Evolutionary conservation across 2,113 vertebrate genomes (phyloP).

Genomic region (Diphyllodes magnificus): DNA sequence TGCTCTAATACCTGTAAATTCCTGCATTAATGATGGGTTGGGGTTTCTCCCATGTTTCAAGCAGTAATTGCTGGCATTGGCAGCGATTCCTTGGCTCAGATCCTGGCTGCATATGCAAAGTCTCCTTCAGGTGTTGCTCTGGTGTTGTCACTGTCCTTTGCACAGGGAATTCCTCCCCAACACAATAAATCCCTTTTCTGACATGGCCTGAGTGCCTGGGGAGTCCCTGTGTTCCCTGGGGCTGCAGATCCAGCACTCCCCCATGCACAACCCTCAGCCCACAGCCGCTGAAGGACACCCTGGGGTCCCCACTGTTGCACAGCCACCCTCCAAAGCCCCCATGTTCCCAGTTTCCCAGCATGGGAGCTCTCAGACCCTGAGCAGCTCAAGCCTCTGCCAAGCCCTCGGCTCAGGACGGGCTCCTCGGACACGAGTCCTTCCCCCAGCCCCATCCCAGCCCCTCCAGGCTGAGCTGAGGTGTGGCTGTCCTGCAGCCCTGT

Average conservation of each 20-base stretch:
- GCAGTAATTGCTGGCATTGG: not conserved
- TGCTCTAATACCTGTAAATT: not conserved
- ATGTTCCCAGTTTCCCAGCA: not conserved
- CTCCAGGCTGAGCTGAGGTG: not conserved
- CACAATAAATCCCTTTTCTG: not conserved
- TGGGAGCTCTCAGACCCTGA: rapidly evolving
- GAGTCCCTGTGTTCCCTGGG: not conserved
- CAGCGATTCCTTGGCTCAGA: not conserved
- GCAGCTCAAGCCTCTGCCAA: not conserved
- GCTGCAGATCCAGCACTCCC: not conserved
- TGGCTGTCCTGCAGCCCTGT: not conserved
- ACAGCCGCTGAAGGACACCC: not conserved
- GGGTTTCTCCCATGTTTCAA: not conserved
- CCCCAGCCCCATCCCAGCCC: not conserved
- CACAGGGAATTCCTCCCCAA: not conserved
- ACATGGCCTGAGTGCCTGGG: not conserved
- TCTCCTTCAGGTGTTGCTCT: not conserved
- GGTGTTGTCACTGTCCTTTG: not conserved
- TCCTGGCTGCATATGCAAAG: not conserved
- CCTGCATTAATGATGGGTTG: not conserved
- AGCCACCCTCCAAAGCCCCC: not conserved
- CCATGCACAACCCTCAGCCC: rapidly evolving
- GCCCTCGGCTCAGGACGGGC: rapidly evolving
- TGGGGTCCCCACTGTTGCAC: rapidly evolving
- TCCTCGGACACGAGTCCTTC: rapidly evolving